A percentile compares a stretch with the other conserved stretches of the same genome.
Evolutionary conservation across 2,113 vertebrate species (phyloP).

Genomic region (Saguinus midas): DNA sequence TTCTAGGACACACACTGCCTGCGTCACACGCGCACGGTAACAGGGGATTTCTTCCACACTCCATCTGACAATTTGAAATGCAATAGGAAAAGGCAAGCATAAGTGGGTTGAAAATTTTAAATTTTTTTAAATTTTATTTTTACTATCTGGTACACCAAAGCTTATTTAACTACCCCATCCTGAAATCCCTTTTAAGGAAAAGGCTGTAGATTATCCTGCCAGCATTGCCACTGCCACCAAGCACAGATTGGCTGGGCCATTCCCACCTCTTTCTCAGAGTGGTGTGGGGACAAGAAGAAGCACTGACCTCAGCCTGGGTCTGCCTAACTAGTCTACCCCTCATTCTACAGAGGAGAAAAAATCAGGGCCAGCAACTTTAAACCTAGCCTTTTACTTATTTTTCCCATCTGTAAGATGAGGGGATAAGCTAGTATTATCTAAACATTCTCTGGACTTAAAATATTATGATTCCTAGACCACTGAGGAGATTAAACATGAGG

Average conservation of each 20-base stretch:
- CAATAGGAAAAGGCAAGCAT: background rate
- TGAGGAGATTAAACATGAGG: background rate
- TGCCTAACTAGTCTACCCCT: background rate
- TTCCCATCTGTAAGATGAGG: background rate
- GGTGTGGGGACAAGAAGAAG: background rate
- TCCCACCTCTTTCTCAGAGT: background rate
- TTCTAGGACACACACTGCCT: background rate
- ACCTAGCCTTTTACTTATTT: background rate
- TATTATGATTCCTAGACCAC: background rate
- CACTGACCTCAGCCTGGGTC: too few relatives aligned
- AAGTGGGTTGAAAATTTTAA: background rate
- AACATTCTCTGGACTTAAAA: background rate
- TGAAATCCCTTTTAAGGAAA: background rate
- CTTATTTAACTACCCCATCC: background rate
- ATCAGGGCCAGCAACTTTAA: background rate
- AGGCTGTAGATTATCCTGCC: background rate
- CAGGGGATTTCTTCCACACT: background rate
- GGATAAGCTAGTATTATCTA: background rate
- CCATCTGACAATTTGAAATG: background rate
- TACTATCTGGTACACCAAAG: background rate
- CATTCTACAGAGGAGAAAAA: background rate
- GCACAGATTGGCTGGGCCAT: fast-evolving
- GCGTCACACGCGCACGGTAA: background rate
- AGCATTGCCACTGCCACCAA: background rate
- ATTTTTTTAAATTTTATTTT: background rate